Evolutionary conservation across 1,140 invertebrate genomes (phyloP), one percentile per base, ranked within the genome.

Genomic region (Semibalanus balanoides): DNA sequence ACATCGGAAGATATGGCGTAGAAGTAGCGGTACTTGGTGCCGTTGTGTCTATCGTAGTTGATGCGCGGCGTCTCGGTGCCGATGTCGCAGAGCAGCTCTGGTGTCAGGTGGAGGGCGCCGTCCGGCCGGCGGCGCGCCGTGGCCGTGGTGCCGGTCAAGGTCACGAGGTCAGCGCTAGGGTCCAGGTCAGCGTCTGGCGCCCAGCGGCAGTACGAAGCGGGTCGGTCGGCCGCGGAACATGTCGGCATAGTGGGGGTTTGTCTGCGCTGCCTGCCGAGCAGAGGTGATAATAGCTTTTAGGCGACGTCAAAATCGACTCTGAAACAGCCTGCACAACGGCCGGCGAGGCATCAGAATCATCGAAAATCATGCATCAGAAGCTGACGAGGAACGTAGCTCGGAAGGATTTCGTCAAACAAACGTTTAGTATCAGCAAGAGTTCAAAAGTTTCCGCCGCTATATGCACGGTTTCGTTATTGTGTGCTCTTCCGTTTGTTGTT

Each of bases 1-100:
- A 94, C 91, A 83, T 95, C 93, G 25, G 91, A 91, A 78, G 92
- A 93, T 73, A 95, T 94, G 0, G 92, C 93, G 81, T 96, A 96
- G 82, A 95, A 95, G 83, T 92, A 96, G 76, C 88, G 86, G 82
- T 96, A 96, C 14, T 82, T 81, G 76, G 82, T 85, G 80, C 92
- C 92, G 76, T 90, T 87, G 83, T 85, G 86, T 27, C 82, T 80
- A 30, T 90, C 87, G 77, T 92, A 92, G 84, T 94, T 89, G 75
- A 95, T 90, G 73, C 90, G 86, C 0, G 94, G 93, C 0, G 93
- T 92, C 84, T 95, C 93, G 80, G 92, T 93, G 25, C 92, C 92
- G 74, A 92, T 81, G 79, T 92, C 85, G 74, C 89, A 90, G 0
- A 95, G 81, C 69, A 89, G 81, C 82, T 91, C 89, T 0, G 90